Evolutionary conservation across 2,113 vertebrate species (phyloP).

Genomic region (Argyrosomus japonicus): DNA sequence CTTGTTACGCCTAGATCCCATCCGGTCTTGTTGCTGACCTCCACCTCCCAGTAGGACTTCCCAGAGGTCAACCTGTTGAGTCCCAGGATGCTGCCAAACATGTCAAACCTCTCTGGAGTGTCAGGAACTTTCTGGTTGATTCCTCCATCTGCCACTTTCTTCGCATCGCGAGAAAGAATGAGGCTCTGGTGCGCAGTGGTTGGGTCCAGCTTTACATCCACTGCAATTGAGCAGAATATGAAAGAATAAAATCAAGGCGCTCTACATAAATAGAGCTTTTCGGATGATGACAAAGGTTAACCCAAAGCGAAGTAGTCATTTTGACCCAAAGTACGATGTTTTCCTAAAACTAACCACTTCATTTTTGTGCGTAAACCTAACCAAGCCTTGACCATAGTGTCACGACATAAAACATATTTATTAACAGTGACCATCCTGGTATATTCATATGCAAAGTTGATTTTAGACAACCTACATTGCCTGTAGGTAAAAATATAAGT

Average conservation of each 20-base stretch:
- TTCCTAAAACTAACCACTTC: too few relatives aligned
- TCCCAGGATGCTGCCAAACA: slow-evolving; percentile 68
- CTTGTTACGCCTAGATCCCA: slow-evolving; percentile 80
- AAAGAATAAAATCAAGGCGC: background rate
- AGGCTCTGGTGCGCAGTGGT: slow-evolving; percentile 63
- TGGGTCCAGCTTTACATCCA: slow-evolving; percentile 74
- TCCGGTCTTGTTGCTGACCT: slow-evolving; percentile 70
- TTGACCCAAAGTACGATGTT: too few relatives aligned
- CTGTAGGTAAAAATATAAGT: too few relatives aligned
- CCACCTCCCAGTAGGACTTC: slow-evolving; percentile 81
- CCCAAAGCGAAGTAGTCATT: too few relatives aligned
- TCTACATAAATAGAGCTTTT: background rate
- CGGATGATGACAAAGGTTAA: background rate
- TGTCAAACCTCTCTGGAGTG: slow-evolving; percentile 64
- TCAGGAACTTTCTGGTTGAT: background rate
- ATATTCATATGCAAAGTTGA: too few relatives aligned
- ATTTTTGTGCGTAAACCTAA: too few relatives aligned
- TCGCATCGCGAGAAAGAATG: slow-evolving; percentile 55
- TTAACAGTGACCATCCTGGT: too few relatives aligned
- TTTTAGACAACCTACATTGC: too few relatives aligned
- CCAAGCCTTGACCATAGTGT: too few relatives aligned
- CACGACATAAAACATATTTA: too few relatives aligned
- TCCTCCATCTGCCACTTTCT: slow-evolving; percentile 57
- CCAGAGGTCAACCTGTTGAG: slow-evolving; percentile 43
- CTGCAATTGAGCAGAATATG: slow-evolving; percentile 38